Evolutionary conservation across 92 coral and sea anemone genomes (phyloP), one percentile per base, ranked within the genome.

Genomic region (Virgularia gustaviana): DNA sequence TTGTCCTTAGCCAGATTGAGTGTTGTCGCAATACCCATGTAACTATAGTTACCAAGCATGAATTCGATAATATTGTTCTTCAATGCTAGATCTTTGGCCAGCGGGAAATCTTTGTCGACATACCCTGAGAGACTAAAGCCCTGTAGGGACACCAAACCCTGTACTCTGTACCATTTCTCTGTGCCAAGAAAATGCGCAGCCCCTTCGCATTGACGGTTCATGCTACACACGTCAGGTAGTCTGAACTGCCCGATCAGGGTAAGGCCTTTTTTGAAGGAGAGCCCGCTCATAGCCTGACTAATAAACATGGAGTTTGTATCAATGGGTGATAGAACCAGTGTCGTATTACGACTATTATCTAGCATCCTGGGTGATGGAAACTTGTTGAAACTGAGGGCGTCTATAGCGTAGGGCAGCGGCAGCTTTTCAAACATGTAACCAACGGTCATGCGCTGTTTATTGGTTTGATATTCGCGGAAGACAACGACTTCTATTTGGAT

Each of bases 401-500:
- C 89, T 20, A 89, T 83, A 19, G 90, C 76, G 78, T 79, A 89
- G 42, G 85, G 85, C 79, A 87, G 80, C 6, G 99, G 87, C 22
- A 94, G 84, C 44, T 86, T 86, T 5, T 96, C 85, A 57, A 94
- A 92, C 13, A 88, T 73, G 36, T 90, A 94, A 0, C 95, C 94
- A 12, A 94, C 88, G 0, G 99, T 86, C 31, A 68, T 30, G 11
- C 18, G 88, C 83, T 65, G 89, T 79, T 56, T 90, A 59, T 79
- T 81, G 66, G 0, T 95, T 85, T 70, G 67, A 0, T 49, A 45
- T 58, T 89, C 95, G 54, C 87, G 96, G 35, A 90, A 94, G 13
- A 94, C 91, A 11, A 94, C 91, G 3, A 87, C 96, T 60, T 94
- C 99, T 16, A 96, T 96, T 25, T 94, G 88, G 29, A 89, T 94